Percentiles rank a stretch among this genome's conserved stretches.
Conservation (phyloP, 2,888 invertebrate species). For the Tetranychus truncatus region DNA sequence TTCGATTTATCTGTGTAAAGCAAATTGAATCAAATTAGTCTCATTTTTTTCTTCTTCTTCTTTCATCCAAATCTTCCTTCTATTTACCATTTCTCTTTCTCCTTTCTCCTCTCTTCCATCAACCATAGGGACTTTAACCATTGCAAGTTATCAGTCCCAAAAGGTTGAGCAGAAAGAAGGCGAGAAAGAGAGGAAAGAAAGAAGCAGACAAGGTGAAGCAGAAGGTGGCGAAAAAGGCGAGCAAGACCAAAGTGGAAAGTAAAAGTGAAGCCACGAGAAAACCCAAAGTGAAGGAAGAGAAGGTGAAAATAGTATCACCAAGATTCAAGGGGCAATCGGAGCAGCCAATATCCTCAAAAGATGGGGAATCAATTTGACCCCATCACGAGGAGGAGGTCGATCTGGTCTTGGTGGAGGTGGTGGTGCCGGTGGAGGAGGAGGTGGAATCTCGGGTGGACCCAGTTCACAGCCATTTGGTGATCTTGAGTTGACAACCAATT, state of each 20-base stretch:
- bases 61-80: not conserved
- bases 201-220: not conserved
- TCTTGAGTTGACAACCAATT: constrained; percentile 12
- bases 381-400: constrained; percentile 13
- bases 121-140: not conserved
- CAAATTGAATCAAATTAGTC: not conserved
- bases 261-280: not conserved
- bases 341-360: constrained; percentile 15
- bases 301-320: not conserved
- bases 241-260: not conserved
- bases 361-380: constrained; percentile 13
- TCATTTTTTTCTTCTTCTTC: not conserved
- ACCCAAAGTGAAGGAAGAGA: not conserved
- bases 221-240: not conserved
- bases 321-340: constrained; percentile 13
- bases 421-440: constrained; percentile 6
- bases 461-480: constrained; percentile 7
- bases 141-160: not conserved
- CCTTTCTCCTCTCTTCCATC: not conserved
- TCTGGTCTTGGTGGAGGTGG: constrained; percentile 5
- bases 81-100: not conserved
- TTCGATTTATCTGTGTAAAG: too few species aligned
- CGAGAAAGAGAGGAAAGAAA: not conserved
- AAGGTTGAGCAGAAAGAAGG: not conserved
- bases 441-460: not conserved